Percentiles rank a stretch among this genome's conserved stretches.
Evolutionary conservation across 2,888 invertebrate genomes (phyloP).

Genomic region (Raillietiella orientalis): DNA sequence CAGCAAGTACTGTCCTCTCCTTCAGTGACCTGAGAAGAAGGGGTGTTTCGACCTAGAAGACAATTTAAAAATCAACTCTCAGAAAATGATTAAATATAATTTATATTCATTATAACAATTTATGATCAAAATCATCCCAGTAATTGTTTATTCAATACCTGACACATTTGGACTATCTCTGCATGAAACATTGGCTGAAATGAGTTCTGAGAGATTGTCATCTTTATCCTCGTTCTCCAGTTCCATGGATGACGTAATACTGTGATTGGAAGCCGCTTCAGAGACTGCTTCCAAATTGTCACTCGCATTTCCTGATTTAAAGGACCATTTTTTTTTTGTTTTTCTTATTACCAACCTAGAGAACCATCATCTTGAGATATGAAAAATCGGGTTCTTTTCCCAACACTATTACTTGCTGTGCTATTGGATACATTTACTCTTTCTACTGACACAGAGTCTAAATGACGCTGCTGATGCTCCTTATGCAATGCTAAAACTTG

Average conservation of each 20-base stretch:
- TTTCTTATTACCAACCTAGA: conserved; percentile 10
- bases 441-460: conserved; percentile 7
- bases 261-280: conserved; percentile 81
- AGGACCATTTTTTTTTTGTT: background rate
- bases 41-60: conserved; percentile 37
- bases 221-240: conserved; percentile 36
- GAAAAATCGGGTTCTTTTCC: conserved; percentile 26
- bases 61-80: background rate
- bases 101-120: background rate
- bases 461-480: too few species aligned
- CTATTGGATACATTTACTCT: conserved; percentile 8
- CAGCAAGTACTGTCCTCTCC: conserved; percentile 22
- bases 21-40: conserved; percentile 60
- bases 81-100: background rate
- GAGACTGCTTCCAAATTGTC: conserved; percentile 82
- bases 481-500: too few species aligned
- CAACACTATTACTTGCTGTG: conserved; percentile 9
- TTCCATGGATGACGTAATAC: conserved; percentile 55
- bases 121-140: background rate
- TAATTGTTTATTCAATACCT: conserved; percentile 18
- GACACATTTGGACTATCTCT: conserved; percentile 83
- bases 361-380: conserved; percentile 66
- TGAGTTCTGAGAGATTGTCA: conserved; percentile 88
- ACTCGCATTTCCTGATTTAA: conserved; percentile 31
- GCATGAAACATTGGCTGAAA: conserved; percentile 72